phyloP scores from a whole-genome alignment of 1,140 invertebrate genomes.

The Drosophila aff. region DNA sequence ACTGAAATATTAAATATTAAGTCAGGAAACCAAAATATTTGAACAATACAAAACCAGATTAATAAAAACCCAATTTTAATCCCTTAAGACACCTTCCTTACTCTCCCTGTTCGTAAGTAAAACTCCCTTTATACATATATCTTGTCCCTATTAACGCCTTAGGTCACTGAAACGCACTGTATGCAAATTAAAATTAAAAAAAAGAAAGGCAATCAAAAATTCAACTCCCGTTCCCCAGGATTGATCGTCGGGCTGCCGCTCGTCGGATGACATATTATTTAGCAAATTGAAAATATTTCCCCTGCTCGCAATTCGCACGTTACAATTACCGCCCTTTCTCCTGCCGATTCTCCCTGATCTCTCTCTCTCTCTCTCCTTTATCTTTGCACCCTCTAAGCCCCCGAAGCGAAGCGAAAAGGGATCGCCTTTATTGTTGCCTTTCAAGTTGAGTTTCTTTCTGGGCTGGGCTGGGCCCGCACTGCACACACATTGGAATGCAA shows the following conservation, averaged over 20 bases:
- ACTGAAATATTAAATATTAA: background rate
- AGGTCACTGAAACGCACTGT: conserved; percentile 7
- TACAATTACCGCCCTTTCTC: conserved; percentile 64
- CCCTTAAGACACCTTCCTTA: no score
- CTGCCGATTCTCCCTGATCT: conserved; percentile 1
- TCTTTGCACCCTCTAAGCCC: conserved; percentile 37
- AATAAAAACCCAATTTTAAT: background rate
- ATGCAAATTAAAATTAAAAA: conserved; percentile 56
- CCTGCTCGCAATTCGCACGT: conserved; percentile 70
- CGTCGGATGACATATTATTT: conserved; percentile 80
- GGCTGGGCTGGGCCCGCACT: conserved; percentile 69
- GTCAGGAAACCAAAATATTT: background rate
- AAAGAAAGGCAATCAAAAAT: conserved; percentile 76
- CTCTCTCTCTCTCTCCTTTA: conserved; percentile 8
- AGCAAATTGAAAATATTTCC: conserved; percentile 75
- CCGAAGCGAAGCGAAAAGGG: conserved; percentile 44
- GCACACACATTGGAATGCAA: conserved; percentile 80
- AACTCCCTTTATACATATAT: background rate
- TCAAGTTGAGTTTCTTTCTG: conserved; percentile 43
- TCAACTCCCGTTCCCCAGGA: conserved; percentile 76
- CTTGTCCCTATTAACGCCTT: conserved; percentile 5
- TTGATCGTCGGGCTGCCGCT: conserved; percentile 62
- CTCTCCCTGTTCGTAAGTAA: background rate
- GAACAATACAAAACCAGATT: background rate
- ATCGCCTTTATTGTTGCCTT: conserved; percentile 46